phyloP scores from a whole-genome alignment of 2,888 invertebrate genomes.

The Leistus spinibarbis region DNA sequence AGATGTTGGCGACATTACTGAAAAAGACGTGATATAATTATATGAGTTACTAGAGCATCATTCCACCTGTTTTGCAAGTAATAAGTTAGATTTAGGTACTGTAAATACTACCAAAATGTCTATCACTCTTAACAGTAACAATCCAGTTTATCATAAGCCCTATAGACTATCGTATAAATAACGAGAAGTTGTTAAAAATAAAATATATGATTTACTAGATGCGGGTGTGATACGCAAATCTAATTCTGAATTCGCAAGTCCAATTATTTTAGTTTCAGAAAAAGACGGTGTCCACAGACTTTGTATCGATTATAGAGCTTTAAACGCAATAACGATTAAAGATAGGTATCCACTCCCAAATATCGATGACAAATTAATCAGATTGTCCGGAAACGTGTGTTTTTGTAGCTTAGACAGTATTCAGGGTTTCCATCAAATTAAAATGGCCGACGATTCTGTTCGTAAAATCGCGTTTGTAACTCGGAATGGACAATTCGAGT shows the following conservation, averaged over 20 bases:
- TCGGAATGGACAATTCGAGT: constrained; percentile 45
- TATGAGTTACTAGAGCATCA: too few species aligned
- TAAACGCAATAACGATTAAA: constrained; percentile 46
- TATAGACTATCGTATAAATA: too few species aligned
- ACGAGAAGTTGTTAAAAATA: constrained; percentile 28
- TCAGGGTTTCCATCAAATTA: constrained; percentile 46
- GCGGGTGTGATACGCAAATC: constrained; percentile 38
- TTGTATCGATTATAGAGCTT: constrained; percentile 44
- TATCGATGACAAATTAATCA: constrained; percentile 46
- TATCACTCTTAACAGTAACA: too few species aligned
- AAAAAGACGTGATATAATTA: too few species aligned
- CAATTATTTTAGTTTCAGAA: constrained; percentile 41
- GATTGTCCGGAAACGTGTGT: constrained; percentile 41
- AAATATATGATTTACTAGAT: constrained; percentile 28
- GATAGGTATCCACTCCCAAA: constrained; percentile 47
- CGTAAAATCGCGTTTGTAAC: constrained; percentile 46
- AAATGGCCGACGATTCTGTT: constrained; percentile 41
- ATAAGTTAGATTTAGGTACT: too few species aligned
- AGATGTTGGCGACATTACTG: too few species aligned
- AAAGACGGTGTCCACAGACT: constrained; percentile 41
- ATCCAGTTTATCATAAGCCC: too few species aligned
- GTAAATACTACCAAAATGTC: too few species aligned
- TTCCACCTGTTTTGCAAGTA: too few species aligned
- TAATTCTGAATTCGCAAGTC: constrained; percentile 40
- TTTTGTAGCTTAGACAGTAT: constrained; percentile 45